A percentile compares a stretch with the other conserved stretches of the same genome.
Conservation (phyloP, 2,113 vertebrate genomes). For the Pardalotus punctatus region DNA sequence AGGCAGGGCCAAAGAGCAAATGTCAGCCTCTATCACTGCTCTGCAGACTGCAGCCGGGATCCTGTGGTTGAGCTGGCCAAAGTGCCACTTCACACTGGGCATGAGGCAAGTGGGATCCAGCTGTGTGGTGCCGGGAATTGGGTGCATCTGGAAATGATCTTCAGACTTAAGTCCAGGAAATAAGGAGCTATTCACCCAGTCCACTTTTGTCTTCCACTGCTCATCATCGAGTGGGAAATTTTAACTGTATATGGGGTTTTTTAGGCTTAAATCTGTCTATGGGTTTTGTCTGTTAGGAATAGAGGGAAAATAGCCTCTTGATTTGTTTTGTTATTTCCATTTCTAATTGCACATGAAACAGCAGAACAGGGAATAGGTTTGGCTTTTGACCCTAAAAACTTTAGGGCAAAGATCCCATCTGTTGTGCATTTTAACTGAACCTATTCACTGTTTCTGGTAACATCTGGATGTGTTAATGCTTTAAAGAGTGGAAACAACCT, state of each 20-base stretch:
- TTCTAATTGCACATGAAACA: slow-evolving; percentile 8
- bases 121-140: background rate
- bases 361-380: background rate
- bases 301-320: background rate
- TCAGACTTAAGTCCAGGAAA: slow-evolving; percentile 18
- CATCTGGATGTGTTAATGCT: background rate
- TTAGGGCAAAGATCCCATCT: slow-evolving; percentile 48
- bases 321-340: slow-evolving; percentile 20
- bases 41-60: background rate
- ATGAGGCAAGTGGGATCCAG: background rate
- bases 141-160: slow-evolving; percentile 1
- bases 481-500: background rate
- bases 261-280: background rate
- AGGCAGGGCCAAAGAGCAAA: background rate
- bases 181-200: background rate
- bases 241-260: background rate
- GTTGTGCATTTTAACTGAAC: slow-evolving; percentile 22
- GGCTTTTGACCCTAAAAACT: slow-evolving; percentile 13
- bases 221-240: background rate
- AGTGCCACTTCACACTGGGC: background rate
- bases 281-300: background rate
- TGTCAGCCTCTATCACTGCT: background rate
- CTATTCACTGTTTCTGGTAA: slow-evolving; percentile 11
- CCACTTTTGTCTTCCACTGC: background rate
- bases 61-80: background rate